These are phyloP conservation scores for Euspilapteryx auroguttella DNA, from an alignment of 2,888 invertebrate species.

Conservation along the genomic window DNA sequence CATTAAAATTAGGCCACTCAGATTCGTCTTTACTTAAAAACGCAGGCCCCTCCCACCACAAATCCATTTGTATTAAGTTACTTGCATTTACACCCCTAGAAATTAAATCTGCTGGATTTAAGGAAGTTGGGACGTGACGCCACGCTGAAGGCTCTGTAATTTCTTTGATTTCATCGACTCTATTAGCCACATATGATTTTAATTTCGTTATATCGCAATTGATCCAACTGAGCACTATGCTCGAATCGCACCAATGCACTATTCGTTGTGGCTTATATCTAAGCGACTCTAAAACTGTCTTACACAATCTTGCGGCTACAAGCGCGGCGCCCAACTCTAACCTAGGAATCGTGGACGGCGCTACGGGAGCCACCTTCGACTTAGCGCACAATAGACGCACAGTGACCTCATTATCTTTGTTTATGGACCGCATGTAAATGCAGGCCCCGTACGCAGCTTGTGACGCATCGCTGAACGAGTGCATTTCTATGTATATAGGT, in stretches of 20 bases:
- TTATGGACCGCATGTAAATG: slow-evolving; percentile 11
- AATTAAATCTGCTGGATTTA: slow-evolving; percentile 7
- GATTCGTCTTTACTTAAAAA: background rate
- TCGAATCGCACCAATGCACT: slow-evolving; percentile 11
- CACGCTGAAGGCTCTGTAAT: slow-evolving; percentile 5
- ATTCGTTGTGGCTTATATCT: slow-evolving; percentile 4
- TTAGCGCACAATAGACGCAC: slow-evolving; percentile 12
- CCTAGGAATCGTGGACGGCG: slow-evolving; percentile 13
- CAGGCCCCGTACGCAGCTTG: slow-evolving; percentile 13
- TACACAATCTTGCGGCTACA: slow-evolving; percentile 8
- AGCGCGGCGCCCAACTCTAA: slow-evolving; percentile 13
- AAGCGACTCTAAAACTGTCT: slow-evolving; percentile 7
- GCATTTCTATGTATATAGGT: slow-evolving; percentile 10
- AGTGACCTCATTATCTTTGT: slow-evolving; percentile 1
- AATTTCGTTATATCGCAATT: slow-evolving; percentile 6
- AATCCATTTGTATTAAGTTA: background rate
- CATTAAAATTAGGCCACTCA: background rate
- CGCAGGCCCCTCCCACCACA: background rate
- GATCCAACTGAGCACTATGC: slow-evolving; percentile 8
- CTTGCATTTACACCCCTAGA: slow-evolving; percentile 4
- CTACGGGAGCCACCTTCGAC: slow-evolving; percentile 12
- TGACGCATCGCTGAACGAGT: slow-evolving; percentile 14
- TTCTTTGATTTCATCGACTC: slow-evolving; percentile 8
- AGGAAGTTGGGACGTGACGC: slow-evolving; percentile 7
- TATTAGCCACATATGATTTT: slow-evolving; percentile 10